A percentile compares a stretch with the other conserved stretches of the same genome.
Evolutionary conservation across 2,797 vertebrate species (phyloP).

Genomic region (Dryobates pubescens): DNA sequence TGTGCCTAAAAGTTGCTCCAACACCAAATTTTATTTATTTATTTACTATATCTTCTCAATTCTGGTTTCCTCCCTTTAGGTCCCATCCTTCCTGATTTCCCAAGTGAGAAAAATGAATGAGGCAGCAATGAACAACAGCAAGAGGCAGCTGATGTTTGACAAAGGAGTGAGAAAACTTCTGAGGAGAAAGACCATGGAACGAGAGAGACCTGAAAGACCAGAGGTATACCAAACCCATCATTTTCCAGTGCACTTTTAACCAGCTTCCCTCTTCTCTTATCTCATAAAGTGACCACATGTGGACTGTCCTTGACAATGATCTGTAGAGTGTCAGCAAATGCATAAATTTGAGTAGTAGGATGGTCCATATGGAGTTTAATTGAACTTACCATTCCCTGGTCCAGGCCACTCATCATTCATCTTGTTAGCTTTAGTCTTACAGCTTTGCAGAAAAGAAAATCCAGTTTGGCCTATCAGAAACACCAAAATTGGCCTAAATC

Average conservation of each 20-base stretch:
- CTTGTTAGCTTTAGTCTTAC: not conserved
- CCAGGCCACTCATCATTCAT: not conserved
- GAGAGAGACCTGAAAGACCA: conserved; percentile 82
- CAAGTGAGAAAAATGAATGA: conserved; percentile 95
- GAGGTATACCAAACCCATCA: conserved; percentile 77
- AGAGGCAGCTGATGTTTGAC: conserved; percentile 81
- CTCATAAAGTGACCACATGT: not conserved
- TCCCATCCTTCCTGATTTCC: conserved; percentile 90
- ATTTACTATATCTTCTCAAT: not conserved
- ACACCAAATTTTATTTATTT: not conserved
- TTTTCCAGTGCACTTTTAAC: not conserved
- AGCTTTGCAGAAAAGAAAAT: not conserved
- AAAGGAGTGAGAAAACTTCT: conserved; percentile 84
- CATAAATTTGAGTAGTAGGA: not conserved
- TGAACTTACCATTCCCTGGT: not conserved
- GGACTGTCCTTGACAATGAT: not conserved
- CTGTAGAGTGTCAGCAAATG: not conserved
- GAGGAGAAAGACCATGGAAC: conserved; percentile 83
- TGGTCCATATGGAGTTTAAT: not conserved
- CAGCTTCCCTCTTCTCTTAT: not conserved
- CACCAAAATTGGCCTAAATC: not conserved
- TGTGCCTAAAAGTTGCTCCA: not conserved
- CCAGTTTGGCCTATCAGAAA: not conserved
- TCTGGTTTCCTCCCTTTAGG: conserved; percentile 73
- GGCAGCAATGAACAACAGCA: conserved; percentile 79